These are phyloP conservation scores for Elymnias hypermnestra DNA, from an alignment of 1,140 invertebrate species.

Conservation along the genomic window DNA sequence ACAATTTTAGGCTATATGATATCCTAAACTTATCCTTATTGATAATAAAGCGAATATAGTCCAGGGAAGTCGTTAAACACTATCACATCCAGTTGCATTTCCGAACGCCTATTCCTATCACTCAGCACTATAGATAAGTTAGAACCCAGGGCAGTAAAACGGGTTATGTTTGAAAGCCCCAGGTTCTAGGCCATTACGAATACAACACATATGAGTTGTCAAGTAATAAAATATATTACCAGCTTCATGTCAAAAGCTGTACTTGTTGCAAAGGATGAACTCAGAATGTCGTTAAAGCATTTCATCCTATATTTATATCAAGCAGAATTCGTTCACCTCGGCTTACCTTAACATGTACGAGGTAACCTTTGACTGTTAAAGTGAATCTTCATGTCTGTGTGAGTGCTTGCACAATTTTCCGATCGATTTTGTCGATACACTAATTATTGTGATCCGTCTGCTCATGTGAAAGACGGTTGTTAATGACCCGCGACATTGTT, in stretches of 20 bases:
- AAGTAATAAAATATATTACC: constrained; percentile 32
- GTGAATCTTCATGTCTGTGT: constrained; percentile 47
- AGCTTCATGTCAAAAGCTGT: constrained; percentile 64
- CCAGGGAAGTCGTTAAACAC: too few species aligned
- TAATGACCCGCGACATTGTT: not conserved
- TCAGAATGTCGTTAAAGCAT: constrained; percentile 42
- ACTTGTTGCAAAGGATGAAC: constrained; percentile 35
- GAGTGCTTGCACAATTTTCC: constrained; percentile 43
- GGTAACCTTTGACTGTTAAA: constrained; percentile 63
- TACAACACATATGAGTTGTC: too few species aligned
- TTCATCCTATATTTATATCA: constrained; percentile 68
- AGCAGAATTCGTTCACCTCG: constrained; percentile 60
- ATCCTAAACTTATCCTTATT: too few species aligned
- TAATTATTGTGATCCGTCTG: constrained; percentile 47
- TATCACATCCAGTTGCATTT: too few species aligned
- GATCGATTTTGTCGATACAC: constrained; percentile 54
- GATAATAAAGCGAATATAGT: too few species aligned
- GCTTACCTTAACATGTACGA: constrained; percentile 32
- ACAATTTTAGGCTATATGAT: too few species aligned
- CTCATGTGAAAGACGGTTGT: constrained; percentile 1
- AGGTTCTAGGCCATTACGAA: too few species aligned
- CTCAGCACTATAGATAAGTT: too few species aligned
- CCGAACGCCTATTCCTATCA: too few species aligned
- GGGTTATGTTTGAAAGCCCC: too few species aligned
- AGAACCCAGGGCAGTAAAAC: too few species aligned